These are phyloP conservation scores for Exephanes ischioxanthus DNA, from an alignment of 2,888 invertebrate genomes.

Conservation along the genomic window DNA sequence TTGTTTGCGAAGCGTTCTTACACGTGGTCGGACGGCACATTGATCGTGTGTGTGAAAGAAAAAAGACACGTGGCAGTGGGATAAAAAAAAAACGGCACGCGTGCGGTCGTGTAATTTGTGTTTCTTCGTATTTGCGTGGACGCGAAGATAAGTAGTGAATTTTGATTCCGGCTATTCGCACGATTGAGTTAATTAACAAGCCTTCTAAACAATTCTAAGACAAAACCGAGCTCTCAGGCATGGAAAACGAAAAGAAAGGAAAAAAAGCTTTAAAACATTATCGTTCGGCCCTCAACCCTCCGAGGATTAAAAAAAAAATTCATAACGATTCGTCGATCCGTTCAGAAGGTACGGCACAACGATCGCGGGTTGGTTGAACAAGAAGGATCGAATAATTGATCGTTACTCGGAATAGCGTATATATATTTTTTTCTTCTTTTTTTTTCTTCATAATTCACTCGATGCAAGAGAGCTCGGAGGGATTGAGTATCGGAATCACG, in stretches of 20 bases:
- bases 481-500: constrained; percentile 16
- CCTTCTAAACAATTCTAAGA: too few species aligned
- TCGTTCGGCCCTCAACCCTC: too few species aligned
- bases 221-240: too few species aligned
- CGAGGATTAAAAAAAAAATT: too few species aligned
- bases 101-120: neutral
- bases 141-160: too few species aligned
- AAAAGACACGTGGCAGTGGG: neutral
- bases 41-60: neutral
- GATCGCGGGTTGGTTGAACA: neutral
- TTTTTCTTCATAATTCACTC: neutral
- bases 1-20: constrained; percentile 62
- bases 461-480: neutral
- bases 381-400: neutral
- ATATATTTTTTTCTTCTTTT: neutral
- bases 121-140: neutral
- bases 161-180: too few species aligned
- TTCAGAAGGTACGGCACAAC: neutral
- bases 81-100: neutral
- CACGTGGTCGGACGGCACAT: constrained; percentile 10
- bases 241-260: too few species aligned
- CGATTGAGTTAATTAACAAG: too few species aligned
- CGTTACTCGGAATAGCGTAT: neutral
- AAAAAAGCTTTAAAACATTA: too few species aligned
- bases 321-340: too few species aligned